Percentiles rank a stretch among this genome's conserved stretches.
phyloP scores from a whole-genome alignment of 1,140 invertebrate species.

The Myzus persicae region DNA sequence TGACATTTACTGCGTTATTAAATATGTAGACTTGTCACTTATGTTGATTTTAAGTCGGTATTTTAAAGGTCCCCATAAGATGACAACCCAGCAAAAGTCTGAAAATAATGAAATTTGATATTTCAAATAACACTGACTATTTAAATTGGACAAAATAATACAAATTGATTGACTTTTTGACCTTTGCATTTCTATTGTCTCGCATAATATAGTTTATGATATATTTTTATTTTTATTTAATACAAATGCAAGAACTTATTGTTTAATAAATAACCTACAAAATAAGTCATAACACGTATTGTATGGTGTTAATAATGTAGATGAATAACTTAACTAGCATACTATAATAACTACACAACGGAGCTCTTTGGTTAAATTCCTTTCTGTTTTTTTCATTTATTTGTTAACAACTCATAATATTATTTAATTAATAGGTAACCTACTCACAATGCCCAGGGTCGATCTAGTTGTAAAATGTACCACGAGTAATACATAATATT shows the following conservation, averaged over 20 bases:
- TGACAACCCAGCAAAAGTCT: not conserved
- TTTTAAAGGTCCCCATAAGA: not conserved
- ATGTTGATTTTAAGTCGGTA: not conserved
- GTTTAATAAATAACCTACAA: not conserved
- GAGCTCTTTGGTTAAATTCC: not conserved
- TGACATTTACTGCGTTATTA: not conserved
- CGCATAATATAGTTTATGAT: not conserved
- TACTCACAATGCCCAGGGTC: not conserved
- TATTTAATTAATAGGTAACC: not conserved
- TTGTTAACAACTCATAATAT: not conserved
- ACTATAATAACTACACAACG: not conserved
- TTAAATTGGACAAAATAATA: not conserved
- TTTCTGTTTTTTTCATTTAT: not conserved
- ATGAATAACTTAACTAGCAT: not conserved
- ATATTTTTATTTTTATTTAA: not conserved
- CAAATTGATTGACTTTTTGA: not conserved
- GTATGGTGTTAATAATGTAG: not conserved
- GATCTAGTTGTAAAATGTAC: not conserved
- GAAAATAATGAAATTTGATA: constrained; percentile 4
- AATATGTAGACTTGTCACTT: constrained; percentile 1
- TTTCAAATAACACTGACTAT: constrained; percentile 1
- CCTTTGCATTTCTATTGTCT: not conserved
- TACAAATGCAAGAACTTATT: not conserved
- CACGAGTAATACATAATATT: not conserved
- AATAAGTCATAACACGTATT: not conserved